Evolutionary conservation across 2,113 vertebrate genomes (phyloP), one percentile per base, ranked within the genome.

Genomic region (Dryoscopus gambensis): DNA sequence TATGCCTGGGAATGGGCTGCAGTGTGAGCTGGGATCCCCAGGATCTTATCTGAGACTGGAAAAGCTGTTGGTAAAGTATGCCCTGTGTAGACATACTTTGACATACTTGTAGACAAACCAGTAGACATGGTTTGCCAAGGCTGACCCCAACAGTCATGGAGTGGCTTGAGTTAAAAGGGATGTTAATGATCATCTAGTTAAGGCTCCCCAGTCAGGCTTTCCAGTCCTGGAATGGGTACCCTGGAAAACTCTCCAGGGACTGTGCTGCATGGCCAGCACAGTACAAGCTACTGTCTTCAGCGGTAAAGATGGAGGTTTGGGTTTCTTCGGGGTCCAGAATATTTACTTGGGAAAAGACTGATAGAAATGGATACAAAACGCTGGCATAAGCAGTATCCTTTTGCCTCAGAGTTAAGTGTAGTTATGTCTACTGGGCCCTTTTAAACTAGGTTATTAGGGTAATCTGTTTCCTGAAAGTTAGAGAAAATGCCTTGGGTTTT

Each of bases 11-110:
- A n/a, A 5, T 8, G 22, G 83, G 30, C 50, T 65, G 42, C 27
- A 33, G 11, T 21, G 19, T 24, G 39, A 44, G 40, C 3, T 64
- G 64, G 13, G 17, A 30, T 20, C 31, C 25, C 79, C 31, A 23
- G 47, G 24, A 8, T 40, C 35, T 62, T 15, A 6, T 17, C 10
- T 25, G n/a, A 57, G 24, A 18, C 12, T 37, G 44, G 64, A 8
- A 70, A 88, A 67, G 22, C n/a, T 62, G 14, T 40, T 57, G 60
- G 17, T 25, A 22, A 42, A 40, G 23, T 75, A 11, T 53, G 25
- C 35, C 2, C 7, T 19, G 6, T 30, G 11, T 42, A 14, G 40
- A 12, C 39, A 6, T 1, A n/a, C n/a, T n/a, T n/a, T n/a, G n/a
- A n/a, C n/a, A n/a, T n/a, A n/a, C n/a, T n/a, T n/a, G n/a, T n/a